Evolutionary conservation across 2,113 vertebrate genomes (phyloP).

Genomic region (Laticauda laticaudata): DNA sequence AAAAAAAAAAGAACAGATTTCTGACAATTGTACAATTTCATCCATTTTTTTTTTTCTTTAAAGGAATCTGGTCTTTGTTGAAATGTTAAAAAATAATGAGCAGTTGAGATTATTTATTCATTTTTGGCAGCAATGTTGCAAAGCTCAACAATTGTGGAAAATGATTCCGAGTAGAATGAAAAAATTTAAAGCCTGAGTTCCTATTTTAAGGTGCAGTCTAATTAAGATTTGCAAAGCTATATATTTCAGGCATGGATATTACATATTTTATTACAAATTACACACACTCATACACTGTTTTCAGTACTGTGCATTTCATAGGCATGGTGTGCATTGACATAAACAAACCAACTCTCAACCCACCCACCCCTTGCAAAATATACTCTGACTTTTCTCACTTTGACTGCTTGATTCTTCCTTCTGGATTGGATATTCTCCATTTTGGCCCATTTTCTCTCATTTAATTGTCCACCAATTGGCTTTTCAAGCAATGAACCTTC

Average conservation of each 20-base stretch:
- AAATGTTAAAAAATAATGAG: neutral
- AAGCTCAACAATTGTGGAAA: neutral
- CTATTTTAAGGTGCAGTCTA: neutral
- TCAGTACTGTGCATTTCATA: neutral
- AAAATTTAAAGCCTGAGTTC: neutral
- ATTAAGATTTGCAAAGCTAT: neutral
- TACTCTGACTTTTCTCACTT: neutral
- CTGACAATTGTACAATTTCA: neutral
- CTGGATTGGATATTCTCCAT: neutral
- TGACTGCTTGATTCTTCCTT: neutral
- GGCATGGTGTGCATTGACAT: neutral
- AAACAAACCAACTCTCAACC: neutral
- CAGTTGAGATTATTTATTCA: neutral
- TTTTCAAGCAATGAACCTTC: neutral
- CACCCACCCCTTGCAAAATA: neutral
- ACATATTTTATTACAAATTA: neutral
- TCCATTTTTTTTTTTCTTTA: neutral
- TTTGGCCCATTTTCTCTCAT: neutral
- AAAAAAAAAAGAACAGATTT: neutral
- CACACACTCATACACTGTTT: neutral
- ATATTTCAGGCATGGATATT: neutral
- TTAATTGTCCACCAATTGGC: neutral
- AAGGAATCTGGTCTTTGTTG: neutral
- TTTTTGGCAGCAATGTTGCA: neutral
- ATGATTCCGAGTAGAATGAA: neutral